Base-by-base conservation (phyloP, 2,797 vertebrate genomes). In the Platalea minor region DNA sequence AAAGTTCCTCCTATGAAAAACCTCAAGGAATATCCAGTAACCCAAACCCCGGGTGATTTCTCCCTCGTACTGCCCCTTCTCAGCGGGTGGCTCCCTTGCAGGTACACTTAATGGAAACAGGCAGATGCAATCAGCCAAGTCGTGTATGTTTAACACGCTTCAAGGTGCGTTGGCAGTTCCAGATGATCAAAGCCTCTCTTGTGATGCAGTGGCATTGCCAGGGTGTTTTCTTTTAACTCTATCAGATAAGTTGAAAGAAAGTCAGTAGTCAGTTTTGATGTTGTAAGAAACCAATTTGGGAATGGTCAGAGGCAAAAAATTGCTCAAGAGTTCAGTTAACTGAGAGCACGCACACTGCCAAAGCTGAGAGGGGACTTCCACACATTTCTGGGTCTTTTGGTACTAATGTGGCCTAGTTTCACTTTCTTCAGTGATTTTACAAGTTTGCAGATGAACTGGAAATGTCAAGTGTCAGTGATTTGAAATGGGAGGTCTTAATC, bases 241-340 rank as follows among this genome's bases (percentile, higher is more conserved):
- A 90, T 96, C 96, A 91, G 95, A 93, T 89, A 93, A 93, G 50
- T 63, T 17, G n/a, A 79, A 73, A 59, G 88, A 91, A 81, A 93
- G 84, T 77, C 83, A 82, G 88, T 31, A 79, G 51, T 48, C 31
- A 48, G 64, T 85, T 91, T n/a, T 91, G 80, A 73, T 90, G 80
- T 76, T 82, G 63, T 93, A 96, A 93, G 93, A 78, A 93, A 79
- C 37, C 37, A 16, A 85, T 85, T 89, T 85, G 68, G 51, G 95
- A 88, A 91, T 28, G 95, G 91, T 74, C 96, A 92, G 79, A 78
- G 90, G 37, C 46, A 69, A 78, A 86, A 90, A 68, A 10, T 86
- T 86, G 85, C 85, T 88, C 51, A 65, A 51, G 80, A 78, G 61
- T 43, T 90, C 61, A 25, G 77, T 73, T 91, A 81, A 26, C 65